Evolutionary conservation across 2,888 invertebrate genomes (phyloP).

Genomic region (Oscheius sp.): DNA sequence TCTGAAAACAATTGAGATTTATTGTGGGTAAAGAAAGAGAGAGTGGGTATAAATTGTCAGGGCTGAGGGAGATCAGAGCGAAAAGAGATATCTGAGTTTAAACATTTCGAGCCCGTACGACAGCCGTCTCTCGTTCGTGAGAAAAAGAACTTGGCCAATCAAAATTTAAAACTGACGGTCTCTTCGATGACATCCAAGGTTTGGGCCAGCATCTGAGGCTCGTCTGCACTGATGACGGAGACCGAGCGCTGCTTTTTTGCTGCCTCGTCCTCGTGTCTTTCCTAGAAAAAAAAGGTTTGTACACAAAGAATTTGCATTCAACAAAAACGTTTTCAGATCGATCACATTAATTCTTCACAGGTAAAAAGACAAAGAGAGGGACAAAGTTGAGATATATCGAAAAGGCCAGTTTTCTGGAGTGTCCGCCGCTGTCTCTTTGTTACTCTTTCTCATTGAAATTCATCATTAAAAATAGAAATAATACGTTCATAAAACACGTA

Average conservation of each 20-base stretch:
- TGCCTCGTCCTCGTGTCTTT: slow-evolving; percentile 63
- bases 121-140: too few species aligned
- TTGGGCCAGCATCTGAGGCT: slow-evolving; percentile 20
- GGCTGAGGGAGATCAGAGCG: too few species aligned
- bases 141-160: background rate
- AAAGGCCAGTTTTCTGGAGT: too few species aligned
- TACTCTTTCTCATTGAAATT: too few species aligned
- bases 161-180: slow-evolving; percentile 17
- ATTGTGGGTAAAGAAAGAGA: background rate
- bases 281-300: slow-evolving; percentile 30
- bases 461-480: too few species aligned
- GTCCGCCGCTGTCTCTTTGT: too few species aligned
- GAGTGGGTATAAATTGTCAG: background rate
- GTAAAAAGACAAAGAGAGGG: too few species aligned
- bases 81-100: background rate
- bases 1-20: slow-evolving; percentile 22
- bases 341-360: too few species aligned
- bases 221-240: slow-evolving; percentile 56
- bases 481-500: background rate
- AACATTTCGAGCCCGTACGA: background rate
- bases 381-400: too few species aligned
- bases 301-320: too few species aligned
- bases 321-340: background rate
- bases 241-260: slow-evolving; percentile 56
- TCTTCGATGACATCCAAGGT: slow-evolving; percentile 58